Base-by-base conservation (phyloP, 2,797 vertebrate genomes). In the Tenualosa ilisha region DNA sequence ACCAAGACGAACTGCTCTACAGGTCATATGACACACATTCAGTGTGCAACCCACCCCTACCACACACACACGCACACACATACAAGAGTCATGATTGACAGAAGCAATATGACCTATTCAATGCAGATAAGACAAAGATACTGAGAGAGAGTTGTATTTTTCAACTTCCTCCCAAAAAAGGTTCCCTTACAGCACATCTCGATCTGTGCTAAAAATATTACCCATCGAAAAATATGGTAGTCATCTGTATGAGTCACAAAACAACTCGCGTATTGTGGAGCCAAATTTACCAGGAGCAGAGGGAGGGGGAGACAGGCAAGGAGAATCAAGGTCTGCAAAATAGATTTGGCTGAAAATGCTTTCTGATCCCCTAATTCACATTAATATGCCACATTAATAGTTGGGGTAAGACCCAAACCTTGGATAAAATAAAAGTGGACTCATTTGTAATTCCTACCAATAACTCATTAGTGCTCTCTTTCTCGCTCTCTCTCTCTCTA, bases 181-280 rank as follows among this genome's bases (percentile, higher is more conserved):
- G 11, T 31, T 72, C 63, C 24, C 3, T 31, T 37, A 40, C 9
- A 72, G 31, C 37, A 88, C 68, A 81, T 87, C 56, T 81, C 83
- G 89, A 85, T 83, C 85, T 22, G 59, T 85, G 89, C 92, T 94
- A 93, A 93, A 94, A 94, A 94, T 93, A 94, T 17, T 4, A 7
- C 46, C 68, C 68, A 40, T 40, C 13, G 31, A 40, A 43, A 43
- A 43, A 75, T 17, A 17, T 88, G 89, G 88, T 50, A 50, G 85
- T 85, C 84, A 89, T 91, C 91, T 89, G 90, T 85, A 87, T 92
- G 91, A 93, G 88, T 92, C 93, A 90, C 85, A 84, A 85, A 82
- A 86, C 68, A 82, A 82, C 88, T 87, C 84, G 89, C 63, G 81
- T 84, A 81, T 68, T 84, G 82, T 86, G 81, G 82, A 87, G 86